Percentiles rank a stretch among this genome's conserved stretches.
Evolutionary conservation across 2,113 vertebrate species (phyloP).

Genomic region (Podiceps cristatus): DNA sequence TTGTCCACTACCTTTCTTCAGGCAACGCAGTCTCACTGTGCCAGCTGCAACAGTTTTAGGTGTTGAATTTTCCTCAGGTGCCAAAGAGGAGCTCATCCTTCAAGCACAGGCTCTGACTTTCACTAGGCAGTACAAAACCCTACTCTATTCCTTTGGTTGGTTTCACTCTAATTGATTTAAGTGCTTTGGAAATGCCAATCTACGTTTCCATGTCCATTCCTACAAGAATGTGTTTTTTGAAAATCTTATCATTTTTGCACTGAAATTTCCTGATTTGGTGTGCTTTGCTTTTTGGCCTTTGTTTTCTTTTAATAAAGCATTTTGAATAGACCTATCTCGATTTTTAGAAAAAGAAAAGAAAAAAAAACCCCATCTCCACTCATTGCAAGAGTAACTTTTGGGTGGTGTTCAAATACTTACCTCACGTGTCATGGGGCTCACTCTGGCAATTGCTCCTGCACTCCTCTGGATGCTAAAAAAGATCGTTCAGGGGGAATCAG

Average conservation of each 20-base stretch:
- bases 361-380: background rate
- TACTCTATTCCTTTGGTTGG: background rate
- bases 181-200: background rate
- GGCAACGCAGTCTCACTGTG: rapidly evolving
- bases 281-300: background rate
- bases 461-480: background rate
- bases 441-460: background rate
- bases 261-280: background rate
- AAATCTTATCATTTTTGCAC: background rate
- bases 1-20: background rate
- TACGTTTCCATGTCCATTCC: background rate
- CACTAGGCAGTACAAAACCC: background rate
- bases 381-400: background rate
- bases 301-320: background rate
- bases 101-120: background rate
- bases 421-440: background rate
- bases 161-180: background rate
- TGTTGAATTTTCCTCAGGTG: background rate
- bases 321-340: background rate
- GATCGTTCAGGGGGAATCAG: rapidly evolving
- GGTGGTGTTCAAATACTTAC: background rate
- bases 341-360: background rate
- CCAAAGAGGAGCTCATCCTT: background rate
- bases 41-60: background rate
- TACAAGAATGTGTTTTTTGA: background rate